Evolutionary conservation across 1,140 invertebrate genomes (phyloP).

Genomic region (Heliothis subflexa): DNA sequence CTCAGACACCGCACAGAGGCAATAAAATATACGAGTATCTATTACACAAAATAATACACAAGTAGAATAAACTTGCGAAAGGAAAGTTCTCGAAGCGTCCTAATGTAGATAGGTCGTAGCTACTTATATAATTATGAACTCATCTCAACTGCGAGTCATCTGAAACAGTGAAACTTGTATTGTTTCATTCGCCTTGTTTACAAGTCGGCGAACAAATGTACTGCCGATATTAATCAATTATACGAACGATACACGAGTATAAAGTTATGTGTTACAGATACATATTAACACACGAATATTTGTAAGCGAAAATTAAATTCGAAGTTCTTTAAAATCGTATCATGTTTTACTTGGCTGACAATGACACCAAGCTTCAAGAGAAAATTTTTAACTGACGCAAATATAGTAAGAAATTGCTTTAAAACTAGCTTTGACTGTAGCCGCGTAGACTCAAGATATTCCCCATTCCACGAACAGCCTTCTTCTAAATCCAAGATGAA

Average conservation of each 20-base stretch:
- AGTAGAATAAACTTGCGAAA: constrained; percentile 12
- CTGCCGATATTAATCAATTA: constrained; percentile 7
- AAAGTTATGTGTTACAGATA: background rate
- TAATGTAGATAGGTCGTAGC: constrained; percentile 52
- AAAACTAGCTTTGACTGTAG: no score
- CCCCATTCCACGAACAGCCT: no score
- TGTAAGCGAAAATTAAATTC: no score
- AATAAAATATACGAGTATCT: background rate
- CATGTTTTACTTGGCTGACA: no score
- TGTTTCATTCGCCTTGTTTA: constrained; percentile 56
- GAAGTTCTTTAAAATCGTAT: no score
- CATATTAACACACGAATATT: no score
- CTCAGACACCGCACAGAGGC: background rate
- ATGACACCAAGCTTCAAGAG: no score
- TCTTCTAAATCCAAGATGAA: no score
- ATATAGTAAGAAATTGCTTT: no score
- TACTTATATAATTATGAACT: constrained; percentile 65
- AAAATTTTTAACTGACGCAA: no score
- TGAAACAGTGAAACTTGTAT: constrained; percentile 61
- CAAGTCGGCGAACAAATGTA: constrained; percentile 25
- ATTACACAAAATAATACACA: background rate
- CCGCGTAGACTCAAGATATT: no score
- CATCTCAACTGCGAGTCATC: constrained; percentile 57
- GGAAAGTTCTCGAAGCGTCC: constrained; percentile 49
- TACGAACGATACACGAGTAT: background rate